Evolutionary conservation across 2,113 vertebrate species (phyloP), one percentile per base, ranked within the genome.

Genomic region (Pelecanus crispus): DNA sequence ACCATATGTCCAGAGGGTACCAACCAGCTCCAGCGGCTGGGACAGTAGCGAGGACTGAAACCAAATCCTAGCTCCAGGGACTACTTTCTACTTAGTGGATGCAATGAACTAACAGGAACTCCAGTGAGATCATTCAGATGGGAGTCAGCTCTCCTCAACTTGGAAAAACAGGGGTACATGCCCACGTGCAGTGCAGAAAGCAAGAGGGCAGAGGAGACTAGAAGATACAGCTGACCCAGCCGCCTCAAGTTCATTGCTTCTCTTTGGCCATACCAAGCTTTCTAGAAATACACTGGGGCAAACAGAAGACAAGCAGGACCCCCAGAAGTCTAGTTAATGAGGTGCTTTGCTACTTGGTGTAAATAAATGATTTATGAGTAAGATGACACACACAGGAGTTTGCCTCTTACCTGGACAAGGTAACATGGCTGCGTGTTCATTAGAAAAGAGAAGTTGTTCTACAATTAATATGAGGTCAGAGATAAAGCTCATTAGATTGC

Each of bases 361-460:
- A 68, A 95, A 84, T 96, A 61, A 92, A 96, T 94, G 31, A 95
- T 95, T 89, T 36, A 94, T 7, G 56, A 56, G 95, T 92, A 96
- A 97, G 93, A 82, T 4, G 62, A 95, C 81, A 65, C 84, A 24
- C 0, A 1, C 4, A 1, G 53, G 16, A 59, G 58, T 92, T 94
- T 50, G 70, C 70, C 45, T 90, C 86, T 94, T 87, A 44, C 78
- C 70, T 36, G 63, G 83, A 45, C 40, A 8, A 94, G 84, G 92
- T 95, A 91, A 94, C 31, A 1, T 49, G 93, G 70, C 96, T 88
- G 52, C 7, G 25, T 10, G 77, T 97, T 94, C 95, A 92, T 87
- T 95, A 91, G 93, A 85, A 79, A 67, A 85, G 66, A 91, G 62
- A 53, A 56, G 34, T 52, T 65, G 47, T 11, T 91, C 90, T 88